Conservation (phyloP, 2,797 vertebrate species). For the Hydrophis major region DNA sequence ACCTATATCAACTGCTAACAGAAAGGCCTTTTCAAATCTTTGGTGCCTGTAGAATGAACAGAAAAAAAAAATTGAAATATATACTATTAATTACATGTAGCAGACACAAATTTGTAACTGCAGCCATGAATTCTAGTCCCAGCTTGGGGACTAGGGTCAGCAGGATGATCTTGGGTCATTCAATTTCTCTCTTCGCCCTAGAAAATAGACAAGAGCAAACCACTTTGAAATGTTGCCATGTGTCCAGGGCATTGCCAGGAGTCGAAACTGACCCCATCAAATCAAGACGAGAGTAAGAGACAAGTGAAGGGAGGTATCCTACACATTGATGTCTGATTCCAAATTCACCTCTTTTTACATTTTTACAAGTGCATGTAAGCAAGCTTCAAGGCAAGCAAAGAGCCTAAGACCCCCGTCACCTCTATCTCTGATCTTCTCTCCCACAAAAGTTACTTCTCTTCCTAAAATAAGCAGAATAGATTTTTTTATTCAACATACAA, state of each 20-base stretch:
- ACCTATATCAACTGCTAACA: conserved; percentile 90
- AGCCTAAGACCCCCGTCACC: neutral
- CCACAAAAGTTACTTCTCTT: neutral
- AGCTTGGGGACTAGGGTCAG: neutral
- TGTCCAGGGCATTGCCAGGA: neutral
- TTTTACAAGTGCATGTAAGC: neutral
- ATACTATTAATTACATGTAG: neutral
- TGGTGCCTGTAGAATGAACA: conserved; percentile 75
- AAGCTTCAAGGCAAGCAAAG: neutral
- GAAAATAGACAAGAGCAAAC: neutral
- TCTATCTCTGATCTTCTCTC: too few species aligned
- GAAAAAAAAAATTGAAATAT: neutral
- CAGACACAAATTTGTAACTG: neutral
- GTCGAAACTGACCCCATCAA: neutral
- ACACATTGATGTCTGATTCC: neutral
- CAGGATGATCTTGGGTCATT: neutral
- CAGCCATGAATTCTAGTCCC: neutral
- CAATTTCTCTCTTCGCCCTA: neutral
- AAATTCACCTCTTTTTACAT: neutral
- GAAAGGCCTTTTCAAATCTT: conserved; percentile 95
- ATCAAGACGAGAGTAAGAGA: neutral
- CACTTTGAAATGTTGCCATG: neutral
- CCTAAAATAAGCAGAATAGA: neutral
- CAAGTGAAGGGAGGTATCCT: neutral
- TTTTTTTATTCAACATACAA: neutral